Conservation (phyloP, 2,113 vertebrate species). For the Gnathonemus echidnorhynchus region DNA sequence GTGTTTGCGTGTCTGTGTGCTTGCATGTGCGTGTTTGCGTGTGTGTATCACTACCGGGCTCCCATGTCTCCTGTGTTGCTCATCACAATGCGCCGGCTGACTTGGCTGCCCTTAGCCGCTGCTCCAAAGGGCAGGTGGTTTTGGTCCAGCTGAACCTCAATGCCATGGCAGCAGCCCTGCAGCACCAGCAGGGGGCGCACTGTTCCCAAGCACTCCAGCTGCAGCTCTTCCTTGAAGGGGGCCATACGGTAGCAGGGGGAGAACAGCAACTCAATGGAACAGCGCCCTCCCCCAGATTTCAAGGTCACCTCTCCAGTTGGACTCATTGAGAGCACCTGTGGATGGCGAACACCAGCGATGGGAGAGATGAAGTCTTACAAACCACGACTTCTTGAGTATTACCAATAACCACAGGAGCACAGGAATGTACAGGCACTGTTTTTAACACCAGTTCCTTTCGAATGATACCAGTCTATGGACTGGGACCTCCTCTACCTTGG, state of each 20-base stretch:
- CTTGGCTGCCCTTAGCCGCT: slow-evolving; percentile 57
- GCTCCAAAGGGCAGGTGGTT: slow-evolving; percentile 73
- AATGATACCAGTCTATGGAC: neutral
- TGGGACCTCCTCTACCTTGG: slow-evolving; percentile 54
- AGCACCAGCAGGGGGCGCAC: slow-evolving; percentile 66
- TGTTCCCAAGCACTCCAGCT: slow-evolving; percentile 58
- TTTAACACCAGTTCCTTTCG: neutral
- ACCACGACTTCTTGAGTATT: neutral
- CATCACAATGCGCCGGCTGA: slow-evolving; percentile 56
- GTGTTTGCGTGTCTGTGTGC: neutral
- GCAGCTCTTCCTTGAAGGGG: slow-evolving; percentile 64
- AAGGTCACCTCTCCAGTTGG: slow-evolving; percentile 57
- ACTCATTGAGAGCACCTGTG: slow-evolving; percentile 48
- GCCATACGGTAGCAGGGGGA: slow-evolving; percentile 53
- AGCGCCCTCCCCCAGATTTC: slow-evolving; percentile 55
- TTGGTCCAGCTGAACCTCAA: slow-evolving; percentile 68
- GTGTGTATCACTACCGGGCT: slow-evolving; percentile 37
- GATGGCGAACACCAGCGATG: neutral
- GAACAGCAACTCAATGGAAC: slow-evolving; percentile 66
- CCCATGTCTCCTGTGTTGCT: slow-evolving; percentile 69
- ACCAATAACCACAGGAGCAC: neutral
- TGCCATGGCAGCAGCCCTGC: slow-evolving; percentile 70
- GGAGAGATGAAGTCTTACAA: neutral
- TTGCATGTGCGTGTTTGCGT: neutral
- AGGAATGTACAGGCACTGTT: no score